These are phyloP conservation scores for Microctonus hyperodae DNA, from an alignment of 2,888 invertebrate genomes.

Conservation along the genomic window DNA sequence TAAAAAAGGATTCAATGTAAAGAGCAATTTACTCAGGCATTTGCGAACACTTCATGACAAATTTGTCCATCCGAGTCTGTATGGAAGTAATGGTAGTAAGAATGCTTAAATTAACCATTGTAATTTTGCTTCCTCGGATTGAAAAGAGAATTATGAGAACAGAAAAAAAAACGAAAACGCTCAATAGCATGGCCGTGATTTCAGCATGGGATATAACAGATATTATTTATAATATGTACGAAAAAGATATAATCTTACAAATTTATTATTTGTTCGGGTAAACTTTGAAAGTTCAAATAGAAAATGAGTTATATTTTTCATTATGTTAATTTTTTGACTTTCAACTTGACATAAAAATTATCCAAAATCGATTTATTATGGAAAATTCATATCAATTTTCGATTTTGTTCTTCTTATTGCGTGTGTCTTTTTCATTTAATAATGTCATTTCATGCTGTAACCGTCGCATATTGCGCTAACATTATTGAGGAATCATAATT, in stretches of 20 bases:
- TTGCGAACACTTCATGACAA: conserved; percentile 78
- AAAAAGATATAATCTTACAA: not conserved
- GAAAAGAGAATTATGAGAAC: conserved; percentile 12
- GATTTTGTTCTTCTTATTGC: not conserved
- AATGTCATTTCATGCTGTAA: not conserved
- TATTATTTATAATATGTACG: not conserved
- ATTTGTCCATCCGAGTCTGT: conserved; percentile 65
- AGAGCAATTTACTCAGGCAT: conserved; percentile 78
- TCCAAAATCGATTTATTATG: too few species aligned
- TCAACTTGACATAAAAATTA: too few species aligned
- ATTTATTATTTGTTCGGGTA: not conserved
- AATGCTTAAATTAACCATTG: conserved; percentile 51
- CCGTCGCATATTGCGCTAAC: not conserved
- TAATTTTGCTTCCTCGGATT: conserved; percentile 8
- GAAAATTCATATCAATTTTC: too few species aligned
- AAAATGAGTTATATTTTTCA: too few species aligned
- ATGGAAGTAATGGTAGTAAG: conserved; percentile 60
- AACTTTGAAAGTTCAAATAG: not conserved
- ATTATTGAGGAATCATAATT: not conserved
- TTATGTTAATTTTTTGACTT: too few species aligned
- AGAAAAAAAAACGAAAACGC: conserved; percentile 26
- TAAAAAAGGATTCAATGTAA: conserved; percentile 81
- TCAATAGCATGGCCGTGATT: conserved; percentile 39
- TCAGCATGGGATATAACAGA: not conserved
- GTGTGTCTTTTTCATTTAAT: not conserved